These are phyloP conservation scores for Apotomis capreana DNA, from an alignment of 2,888 invertebrate genomes.

Conservation along the genomic window DNA sequence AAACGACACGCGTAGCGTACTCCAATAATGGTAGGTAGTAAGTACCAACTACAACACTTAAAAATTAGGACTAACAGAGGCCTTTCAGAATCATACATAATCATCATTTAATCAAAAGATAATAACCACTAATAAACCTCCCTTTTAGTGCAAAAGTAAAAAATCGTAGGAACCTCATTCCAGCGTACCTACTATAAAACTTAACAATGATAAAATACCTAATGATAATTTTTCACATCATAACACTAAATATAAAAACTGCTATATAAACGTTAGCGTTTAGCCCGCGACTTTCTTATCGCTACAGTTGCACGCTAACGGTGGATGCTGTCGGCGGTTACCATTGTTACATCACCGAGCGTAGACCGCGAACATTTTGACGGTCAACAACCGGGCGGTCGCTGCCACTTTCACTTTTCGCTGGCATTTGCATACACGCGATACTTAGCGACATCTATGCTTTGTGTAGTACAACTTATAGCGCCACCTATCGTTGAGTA, in stretches of 20 bases:
- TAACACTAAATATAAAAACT: not conserved
- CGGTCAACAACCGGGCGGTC: constrained; percentile 77
- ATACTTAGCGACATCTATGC: constrained; percentile 32
- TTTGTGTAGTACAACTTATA: not conserved
- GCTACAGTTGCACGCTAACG: constrained; percentile 32
- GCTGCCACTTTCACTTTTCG: constrained; percentile 75
- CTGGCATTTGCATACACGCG: constrained; percentile 12
- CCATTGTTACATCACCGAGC: constrained; percentile 63
- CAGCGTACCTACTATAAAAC: too few species aligned
- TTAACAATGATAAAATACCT: too few species aligned
- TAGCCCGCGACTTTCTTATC: constrained; percentile 21
- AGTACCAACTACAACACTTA: too few species aligned
- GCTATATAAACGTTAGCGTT: not conserved
- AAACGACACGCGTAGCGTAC: too few species aligned
- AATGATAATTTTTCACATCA: too few species aligned
- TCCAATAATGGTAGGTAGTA: too few species aligned
- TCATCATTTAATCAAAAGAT: too few species aligned
- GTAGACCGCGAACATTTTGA: constrained; percentile 62
- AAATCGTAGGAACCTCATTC: too few species aligned
- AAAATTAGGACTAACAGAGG: too few species aligned
- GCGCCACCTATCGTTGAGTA: constrained; percentile 54
- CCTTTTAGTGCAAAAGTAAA: too few species aligned
- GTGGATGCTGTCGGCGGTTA: constrained; percentile 47
- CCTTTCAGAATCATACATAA: too few species aligned
- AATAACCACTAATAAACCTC: too few species aligned